Conservation (phyloP, 1,140 invertebrate genomes). For the Delia radicum region DNA sequence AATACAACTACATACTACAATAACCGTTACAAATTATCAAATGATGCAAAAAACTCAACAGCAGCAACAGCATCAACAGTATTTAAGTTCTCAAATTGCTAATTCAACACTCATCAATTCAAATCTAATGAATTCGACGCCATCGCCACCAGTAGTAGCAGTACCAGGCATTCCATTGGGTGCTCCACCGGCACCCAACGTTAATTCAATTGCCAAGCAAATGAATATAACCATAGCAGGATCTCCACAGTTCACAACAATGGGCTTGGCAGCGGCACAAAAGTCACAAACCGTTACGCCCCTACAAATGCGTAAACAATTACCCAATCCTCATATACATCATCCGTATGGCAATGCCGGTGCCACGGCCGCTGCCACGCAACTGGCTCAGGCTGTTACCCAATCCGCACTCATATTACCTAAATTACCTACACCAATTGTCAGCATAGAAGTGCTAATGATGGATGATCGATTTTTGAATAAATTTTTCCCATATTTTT, state of each 20-base stretch:
- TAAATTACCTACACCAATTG: conserved; percentile 57
- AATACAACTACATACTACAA: conserved; percentile 29
- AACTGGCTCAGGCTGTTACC: conserved; percentile 35
- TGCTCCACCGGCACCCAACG: conserved; percentile 48
- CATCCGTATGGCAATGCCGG: conserved; percentile 43
- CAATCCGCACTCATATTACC: conserved; percentile 47
- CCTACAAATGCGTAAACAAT: conserved; percentile 47
- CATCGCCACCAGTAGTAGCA: conserved; percentile 34
- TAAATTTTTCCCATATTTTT: conserved; percentile 84
- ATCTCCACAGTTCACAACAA: conserved; percentile 46
- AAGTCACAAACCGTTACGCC: conserved; percentile 36
- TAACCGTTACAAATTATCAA: conserved; percentile 35
- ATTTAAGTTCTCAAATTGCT: conserved; percentile 43
- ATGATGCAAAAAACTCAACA: conserved; percentile 41
- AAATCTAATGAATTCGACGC: conserved; percentile 31
- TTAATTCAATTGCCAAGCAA: conserved; percentile 53
- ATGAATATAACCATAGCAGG: conserved; percentile 50
- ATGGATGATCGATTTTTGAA: conserved; percentile 81
- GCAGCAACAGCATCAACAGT: conserved; percentile 44
- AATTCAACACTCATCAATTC: conserved; percentile 50
- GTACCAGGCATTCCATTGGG: conserved; percentile 39
- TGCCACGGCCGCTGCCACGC: conserved; percentile 24
- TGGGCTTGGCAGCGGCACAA: conserved; percentile 48
- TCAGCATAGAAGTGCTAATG: conserved; percentile 75
- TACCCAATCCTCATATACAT: conserved; percentile 53